phyloP scores from a whole-genome alignment of 1,140 invertebrate genomes.

The Drosophila bocqueti region DNA sequence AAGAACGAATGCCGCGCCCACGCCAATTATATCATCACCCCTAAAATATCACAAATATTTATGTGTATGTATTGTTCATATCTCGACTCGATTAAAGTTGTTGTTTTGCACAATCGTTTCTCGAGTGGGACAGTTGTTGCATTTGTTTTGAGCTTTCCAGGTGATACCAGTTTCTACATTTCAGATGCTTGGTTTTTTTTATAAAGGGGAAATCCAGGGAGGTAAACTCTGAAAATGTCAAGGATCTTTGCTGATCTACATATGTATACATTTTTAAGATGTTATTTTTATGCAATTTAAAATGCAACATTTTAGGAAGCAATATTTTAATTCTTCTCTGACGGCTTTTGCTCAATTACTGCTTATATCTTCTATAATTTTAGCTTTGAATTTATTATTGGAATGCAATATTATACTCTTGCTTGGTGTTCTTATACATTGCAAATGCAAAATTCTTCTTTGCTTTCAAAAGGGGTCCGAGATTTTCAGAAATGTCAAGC shows the following conservation, averaged over 20 bases:
- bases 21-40: slow-evolving; percentile 29
- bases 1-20: slow-evolving; percentile 13
- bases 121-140: slow-evolving; percentile 11
- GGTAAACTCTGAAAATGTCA: neutral
- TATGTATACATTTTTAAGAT: neutral
- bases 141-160: neutral
- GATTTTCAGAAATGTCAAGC: too few relatives aligned
- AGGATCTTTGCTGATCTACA: neutral
- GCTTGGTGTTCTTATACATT: too few relatives aligned
- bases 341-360: too few relatives aligned
- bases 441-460: too few relatives aligned
- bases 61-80: neutral
- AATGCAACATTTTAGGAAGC: too few relatives aligned
- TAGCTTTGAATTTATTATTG: too few relatives aligned
- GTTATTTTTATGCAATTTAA: too few relatives aligned
- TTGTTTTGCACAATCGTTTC: neutral
- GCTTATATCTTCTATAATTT: too few relatives aligned
- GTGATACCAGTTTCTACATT: neutral
- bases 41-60: neutral
- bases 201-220: too few relatives aligned
- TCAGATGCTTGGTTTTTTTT: neutral
- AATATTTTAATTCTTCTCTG: too few relatives aligned
- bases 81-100: slow-evolving; percentile 2
- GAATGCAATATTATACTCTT: too few relatives aligned
- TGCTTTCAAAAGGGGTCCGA: too few relatives aligned